Percentiles rank a stretch among this genome's conserved stretches.
Evolutionary conservation across 2,113 vertebrate genomes (phyloP).

Genomic region (Mastomys natalensis): DNA sequence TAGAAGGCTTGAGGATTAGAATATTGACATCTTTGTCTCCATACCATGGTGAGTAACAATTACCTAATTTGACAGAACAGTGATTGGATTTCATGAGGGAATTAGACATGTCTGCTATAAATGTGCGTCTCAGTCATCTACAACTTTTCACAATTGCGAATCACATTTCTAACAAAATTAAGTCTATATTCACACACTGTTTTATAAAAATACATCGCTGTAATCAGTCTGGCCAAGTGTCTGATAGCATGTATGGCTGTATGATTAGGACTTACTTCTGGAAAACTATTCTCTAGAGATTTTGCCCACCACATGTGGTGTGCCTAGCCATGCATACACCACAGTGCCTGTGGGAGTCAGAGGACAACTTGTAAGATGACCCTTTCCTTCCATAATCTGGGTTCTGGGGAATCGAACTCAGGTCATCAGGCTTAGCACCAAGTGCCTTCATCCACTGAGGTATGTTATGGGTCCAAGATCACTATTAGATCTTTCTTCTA

Average conservation of each 20-base stretch:
- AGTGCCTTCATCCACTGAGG: neutral
- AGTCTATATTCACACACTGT: neutral
- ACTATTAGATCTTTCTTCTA: conserved; percentile 8
- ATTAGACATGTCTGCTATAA: neutral
- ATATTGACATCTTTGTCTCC: neutral
- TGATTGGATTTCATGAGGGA: neutral
- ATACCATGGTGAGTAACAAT: neutral
- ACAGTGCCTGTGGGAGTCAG: neutral
- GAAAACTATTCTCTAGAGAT: neutral
- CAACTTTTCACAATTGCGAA: neutral
- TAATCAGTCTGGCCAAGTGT: neutral
- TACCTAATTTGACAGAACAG: neutral
- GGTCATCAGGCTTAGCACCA: neutral
- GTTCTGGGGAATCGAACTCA: neutral
- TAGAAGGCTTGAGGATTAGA: neutral
- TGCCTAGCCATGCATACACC: neutral
- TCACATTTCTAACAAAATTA: neutral
- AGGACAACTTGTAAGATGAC: neutral
- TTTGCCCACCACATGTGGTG: neutral
- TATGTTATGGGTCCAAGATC: no score
- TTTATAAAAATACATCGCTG: neutral
- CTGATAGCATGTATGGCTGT: neutral
- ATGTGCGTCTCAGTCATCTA: neutral
- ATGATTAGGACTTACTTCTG: conserved; percentile 5
- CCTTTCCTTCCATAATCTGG: neutral